Evolutionary conservation across 2,888 invertebrate genomes (phyloP), one percentile per base, ranked within the genome.

Genomic region (Arge pagana): DNA sequence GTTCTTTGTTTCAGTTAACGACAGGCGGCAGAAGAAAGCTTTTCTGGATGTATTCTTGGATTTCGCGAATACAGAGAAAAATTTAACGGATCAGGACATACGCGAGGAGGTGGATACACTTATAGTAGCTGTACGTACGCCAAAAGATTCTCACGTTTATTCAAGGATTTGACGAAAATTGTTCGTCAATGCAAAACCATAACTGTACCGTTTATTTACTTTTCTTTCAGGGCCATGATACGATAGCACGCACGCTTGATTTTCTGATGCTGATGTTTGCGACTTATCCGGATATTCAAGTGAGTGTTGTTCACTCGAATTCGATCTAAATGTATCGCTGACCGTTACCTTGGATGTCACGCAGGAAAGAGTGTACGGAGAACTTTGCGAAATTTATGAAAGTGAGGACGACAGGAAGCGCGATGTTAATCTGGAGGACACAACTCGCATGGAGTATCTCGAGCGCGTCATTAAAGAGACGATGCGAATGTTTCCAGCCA

Each of bases 391-490:
- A n/a, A 79, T 83, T 35, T 78, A 82, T 37, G 80, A 80, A 1
- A 39, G 33, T 5, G 52, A 41, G 1, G 73, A 75, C 36, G 78
- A 79, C 0, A 67, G 70, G 13, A 69, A 79, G 45, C 37, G 18
- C 3, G 54, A 61, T 4, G 74, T 82, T 1, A 79, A 69, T 10
- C 77, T 78, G 55, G 78, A 79, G 21, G 82, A 83, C 63, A 60
- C 84, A 35, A 66, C 74, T 41, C 78, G 79, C 56, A 79, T 84
- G 79, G 79, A 81, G 30, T 81, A 80, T 60, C 62, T 82, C 50
- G 84, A 84, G 59, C 71, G 81, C 58, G 82, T 83, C 0, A 78
- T 84, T 13, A 84, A 83, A 61, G 84, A 84, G 66, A 79, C 82
- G 0, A 74, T 84, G 73, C 72, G 84, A 26, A 57, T 84, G 3